These are phyloP conservation scores for Sphecodes monilicornis DNA, from an alignment of 2,888 invertebrate genomes.

Conservation along the genomic window DNA sequence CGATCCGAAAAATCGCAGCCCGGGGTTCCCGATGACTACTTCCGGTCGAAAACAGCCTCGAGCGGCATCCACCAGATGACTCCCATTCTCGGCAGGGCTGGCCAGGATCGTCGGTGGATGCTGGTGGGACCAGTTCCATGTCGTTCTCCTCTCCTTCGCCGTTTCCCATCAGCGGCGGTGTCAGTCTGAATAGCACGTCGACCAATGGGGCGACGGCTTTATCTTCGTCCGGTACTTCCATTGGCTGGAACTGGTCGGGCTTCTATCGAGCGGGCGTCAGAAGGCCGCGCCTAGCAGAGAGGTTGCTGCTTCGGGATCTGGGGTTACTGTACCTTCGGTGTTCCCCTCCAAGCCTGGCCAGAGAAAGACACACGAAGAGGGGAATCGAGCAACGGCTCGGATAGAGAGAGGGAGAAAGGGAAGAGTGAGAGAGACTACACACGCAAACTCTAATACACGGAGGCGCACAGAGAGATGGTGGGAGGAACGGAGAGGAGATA, in stretches of 20 bases:
- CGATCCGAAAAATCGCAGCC: neutral
- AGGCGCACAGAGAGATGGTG: neutral
- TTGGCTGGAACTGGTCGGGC: constrained; percentile 77
- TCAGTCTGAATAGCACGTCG: constrained; percentile 74
- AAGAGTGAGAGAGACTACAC: neutral
- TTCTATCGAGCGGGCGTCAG: constrained; percentile 82
- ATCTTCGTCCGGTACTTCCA: constrained; percentile 76
- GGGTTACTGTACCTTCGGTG: constrained; percentile 68
- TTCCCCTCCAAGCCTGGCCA: constrained; percentile 54
- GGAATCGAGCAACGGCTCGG: neutral
- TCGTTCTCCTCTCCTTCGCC: constrained; percentile 54
- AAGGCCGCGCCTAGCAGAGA: constrained; percentile 81
- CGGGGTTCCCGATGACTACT: neutral
- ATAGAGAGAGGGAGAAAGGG: neutral
- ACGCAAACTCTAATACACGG: neutral
- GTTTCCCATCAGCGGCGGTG: constrained; percentile 60
- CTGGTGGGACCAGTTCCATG: constrained; percentile 72
- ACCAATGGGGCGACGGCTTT: constrained; percentile 81
- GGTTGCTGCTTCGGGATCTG: constrained; percentile 61
- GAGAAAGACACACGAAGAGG: constrained; percentile 37
- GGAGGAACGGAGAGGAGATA: constrained; percentile 53
- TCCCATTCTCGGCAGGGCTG: constrained; percentile 71
- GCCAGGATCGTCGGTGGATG: constrained; percentile 63
- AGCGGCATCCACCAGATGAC: constrained; percentile 77
- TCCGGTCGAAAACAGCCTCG: constrained; percentile 39